Percentiles rank a stretch among this genome's conserved stretches.
These are phyloP conservation scores for Bombus waltoni DNA, from an alignment of 1,140 invertebrate genomes.

Conservation along the genomic window DNA sequence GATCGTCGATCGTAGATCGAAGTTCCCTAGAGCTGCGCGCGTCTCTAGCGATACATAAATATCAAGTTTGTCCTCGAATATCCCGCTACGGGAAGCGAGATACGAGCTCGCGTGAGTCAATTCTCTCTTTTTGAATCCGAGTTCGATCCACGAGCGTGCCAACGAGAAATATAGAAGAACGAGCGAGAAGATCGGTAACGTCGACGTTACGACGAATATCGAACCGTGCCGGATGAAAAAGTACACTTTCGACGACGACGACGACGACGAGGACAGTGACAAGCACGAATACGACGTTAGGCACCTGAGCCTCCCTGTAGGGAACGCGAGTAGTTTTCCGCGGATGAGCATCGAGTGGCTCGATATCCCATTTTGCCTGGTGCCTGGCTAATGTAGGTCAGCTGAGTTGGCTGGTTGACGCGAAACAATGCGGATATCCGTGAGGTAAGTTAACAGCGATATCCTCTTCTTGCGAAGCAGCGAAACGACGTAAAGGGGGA, in stretches of 20 bases:
- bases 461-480: slow-evolving; percentile 27
- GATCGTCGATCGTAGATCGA: not conserved
- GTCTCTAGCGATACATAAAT: not conserved
- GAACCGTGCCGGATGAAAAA: not conserved
- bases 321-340: slow-evolving; percentile 57
- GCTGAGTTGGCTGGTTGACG: slow-evolving; percentile 73
- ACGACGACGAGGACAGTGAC: not conserved
- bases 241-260: too few species aligned
- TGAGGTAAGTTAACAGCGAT: slow-evolving; percentile 53
- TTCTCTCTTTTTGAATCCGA: not conserved
- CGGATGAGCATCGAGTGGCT: slow-evolving; percentile 65
- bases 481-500: not conserved
- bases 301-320: slow-evolving; percentile 9
- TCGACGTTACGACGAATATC: not conserved
- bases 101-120: not conserved
- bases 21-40: not conserved
- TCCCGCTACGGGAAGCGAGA: not conserved
- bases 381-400: slow-evolving; percentile 70
- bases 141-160: not conserved
- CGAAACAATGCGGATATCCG: slow-evolving; percentile 76
- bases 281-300: not conserved
- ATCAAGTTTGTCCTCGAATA: not conserved
- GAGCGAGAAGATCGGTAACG: not conserved
- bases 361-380: slow-evolving; percentile 56
- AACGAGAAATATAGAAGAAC: not conserved